phyloP scores from a whole-genome alignment of 1,140 invertebrate species.

The Caerostris darwini region DNA sequence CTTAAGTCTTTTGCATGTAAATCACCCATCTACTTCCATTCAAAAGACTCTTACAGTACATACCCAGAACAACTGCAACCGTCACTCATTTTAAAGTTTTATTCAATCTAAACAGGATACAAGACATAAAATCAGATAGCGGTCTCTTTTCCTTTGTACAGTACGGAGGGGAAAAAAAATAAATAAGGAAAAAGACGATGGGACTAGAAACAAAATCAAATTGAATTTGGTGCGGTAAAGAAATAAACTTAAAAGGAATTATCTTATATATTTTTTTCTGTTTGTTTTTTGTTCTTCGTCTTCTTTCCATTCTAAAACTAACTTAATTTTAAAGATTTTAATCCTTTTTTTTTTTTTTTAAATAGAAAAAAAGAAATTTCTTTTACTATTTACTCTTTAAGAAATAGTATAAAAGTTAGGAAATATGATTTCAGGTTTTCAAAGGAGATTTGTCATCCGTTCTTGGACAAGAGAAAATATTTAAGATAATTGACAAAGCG shows the following conservation, averaged over 20 bases:
- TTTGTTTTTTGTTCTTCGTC: neutral
- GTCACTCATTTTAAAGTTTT: slow-evolving; percentile 15
- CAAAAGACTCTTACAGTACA: neutral
- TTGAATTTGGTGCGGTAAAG: slow-evolving; percentile 64
- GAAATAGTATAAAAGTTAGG: slow-evolving; percentile 1
- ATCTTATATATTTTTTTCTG: neutral
- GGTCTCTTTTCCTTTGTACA: neutral
- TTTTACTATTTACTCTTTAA: slow-evolving; percentile 39
- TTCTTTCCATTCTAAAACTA: slow-evolving; percentile 54
- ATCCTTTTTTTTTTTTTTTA: neutral
- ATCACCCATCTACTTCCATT: neutral
- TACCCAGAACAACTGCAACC: slow-evolving; percentile 14
- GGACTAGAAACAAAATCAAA: slow-evolving; percentile 55
- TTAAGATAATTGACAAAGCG: slow-evolving; percentile 62
- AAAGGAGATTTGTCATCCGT: neutral
- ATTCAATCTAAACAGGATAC: neutral
- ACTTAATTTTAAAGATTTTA: slow-evolving; percentile 56
- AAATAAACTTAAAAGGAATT: slow-evolving; percentile 69
- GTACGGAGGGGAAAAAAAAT: neutral
- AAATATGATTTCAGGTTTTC: slow-evolving; percentile 23
- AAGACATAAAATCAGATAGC: neutral
- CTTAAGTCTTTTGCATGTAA: neutral
- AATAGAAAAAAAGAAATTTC: neutral
- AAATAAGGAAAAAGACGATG: neutral
- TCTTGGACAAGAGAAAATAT: slow-evolving; percentile 28